Evolutionary conservation across 2,113 vertebrate species (phyloP).

Genomic region (Silurus meridionalis): DNA sequence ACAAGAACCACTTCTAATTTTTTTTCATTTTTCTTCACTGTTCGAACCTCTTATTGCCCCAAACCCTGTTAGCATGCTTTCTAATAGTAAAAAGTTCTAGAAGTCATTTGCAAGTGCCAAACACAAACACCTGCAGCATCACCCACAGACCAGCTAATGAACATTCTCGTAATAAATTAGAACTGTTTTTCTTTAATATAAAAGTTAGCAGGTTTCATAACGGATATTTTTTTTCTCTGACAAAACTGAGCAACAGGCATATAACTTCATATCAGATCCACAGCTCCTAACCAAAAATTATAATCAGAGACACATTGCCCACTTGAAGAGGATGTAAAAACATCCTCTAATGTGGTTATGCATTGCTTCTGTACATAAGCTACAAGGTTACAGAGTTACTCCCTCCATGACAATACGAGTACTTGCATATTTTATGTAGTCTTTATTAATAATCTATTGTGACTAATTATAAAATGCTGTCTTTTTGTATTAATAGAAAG

Average conservation of each 20-base stretch:
- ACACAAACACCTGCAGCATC: not conserved
- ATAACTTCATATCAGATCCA: not conserved
- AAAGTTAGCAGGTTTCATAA: not conserved
- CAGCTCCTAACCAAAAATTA: not conserved
- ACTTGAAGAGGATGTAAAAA: not conserved
- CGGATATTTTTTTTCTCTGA: not conserved
- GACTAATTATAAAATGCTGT: not conserved
- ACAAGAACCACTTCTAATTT: conserved; percentile 39
- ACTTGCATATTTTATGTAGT: not conserved
- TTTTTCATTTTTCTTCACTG: conserved; percentile 42
- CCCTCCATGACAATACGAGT: not conserved
- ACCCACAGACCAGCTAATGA: not conserved
- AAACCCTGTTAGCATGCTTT: conserved; percentile 21
- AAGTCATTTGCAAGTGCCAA: conserved; percentile 26
- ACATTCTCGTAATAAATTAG: not conserved
- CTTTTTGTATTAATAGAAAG: not conserved
- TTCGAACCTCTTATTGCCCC: conserved; percentile 38
- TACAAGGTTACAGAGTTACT: not conserved
- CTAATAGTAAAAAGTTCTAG: conserved; percentile 29
- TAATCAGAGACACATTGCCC: not conserved
- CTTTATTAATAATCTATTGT: conserved; percentile 2
- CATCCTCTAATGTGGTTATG: not conserved
- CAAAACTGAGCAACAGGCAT: not conserved
- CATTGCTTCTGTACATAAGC: not conserved
- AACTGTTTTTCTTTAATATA: not conserved